Evolutionary conservation across 2,797 vertebrate species (phyloP), one percentile per base, ranked within the genome.

Genomic region (Arrhamphus sclerolepis): DNA sequence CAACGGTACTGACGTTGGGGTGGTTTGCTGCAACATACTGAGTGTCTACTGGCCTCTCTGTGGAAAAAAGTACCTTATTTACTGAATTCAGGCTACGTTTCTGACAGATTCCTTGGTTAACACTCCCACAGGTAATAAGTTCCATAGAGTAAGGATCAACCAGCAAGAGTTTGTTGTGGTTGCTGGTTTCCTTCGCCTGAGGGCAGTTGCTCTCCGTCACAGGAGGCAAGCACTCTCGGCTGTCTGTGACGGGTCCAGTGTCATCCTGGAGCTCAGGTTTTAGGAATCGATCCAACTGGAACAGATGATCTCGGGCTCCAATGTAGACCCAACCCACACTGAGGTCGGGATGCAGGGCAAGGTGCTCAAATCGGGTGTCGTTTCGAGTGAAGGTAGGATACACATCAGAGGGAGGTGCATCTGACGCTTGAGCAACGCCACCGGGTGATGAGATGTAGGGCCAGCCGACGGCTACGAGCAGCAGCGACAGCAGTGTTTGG

Each of bases 21-120:
- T 99, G 93, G 10, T 98, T 99, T 50, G 97, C 97, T 0, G 97
- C 97, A 46, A 99, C 97, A 0, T 98, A 98, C 52, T 99, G 97
- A 2, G 96, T 98, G 66, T 98, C 97, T 41, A 98, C 97, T 0
- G 97, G 97, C 57, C 92, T 90, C 71, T 95, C 94, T 0, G 95
- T 94, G 7, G 94, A 92, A 77, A 98, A 98, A 17, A 94, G 90
- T 29, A 98, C 85, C 0, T 44, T 68, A 18, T 84, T 49, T 0
- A 98, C 90, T 13, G 89, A 91, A 0, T 80, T 72, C 38, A 98
- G 91, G 42, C 91, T 94, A 50, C 97, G 93, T 71, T 96, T 97
- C 81, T 98, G 95, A 54, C 97, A 99, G 68, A 97, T 95, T 0
- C 97, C 97, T 82, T 99, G 97, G 90, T 96, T 94, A 51, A 97